Percentiles rank a stretch among this genome's conserved stretches.
Evolutionary conservation across 2,113 vertebrate species (phyloP).

Genomic region (Crotalus viridis): DNA sequence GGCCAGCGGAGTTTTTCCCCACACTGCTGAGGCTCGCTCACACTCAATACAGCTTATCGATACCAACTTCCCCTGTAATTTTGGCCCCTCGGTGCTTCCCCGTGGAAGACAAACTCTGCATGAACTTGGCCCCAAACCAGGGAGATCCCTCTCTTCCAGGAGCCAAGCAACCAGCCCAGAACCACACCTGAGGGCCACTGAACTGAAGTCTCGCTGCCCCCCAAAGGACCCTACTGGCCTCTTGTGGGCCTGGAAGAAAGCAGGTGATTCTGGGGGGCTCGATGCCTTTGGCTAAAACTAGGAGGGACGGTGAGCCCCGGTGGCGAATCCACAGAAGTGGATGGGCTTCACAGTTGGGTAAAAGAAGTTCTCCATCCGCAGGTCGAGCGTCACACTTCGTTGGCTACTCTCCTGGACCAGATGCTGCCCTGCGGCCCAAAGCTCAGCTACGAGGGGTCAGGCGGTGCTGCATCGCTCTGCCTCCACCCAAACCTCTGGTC

Average conservation of each 20-base stretch:
- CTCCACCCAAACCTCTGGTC: too few species aligned
- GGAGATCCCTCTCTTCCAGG: not conserved
- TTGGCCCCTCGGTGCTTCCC: conserved; percentile 76
- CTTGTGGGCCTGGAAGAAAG: not conserved
- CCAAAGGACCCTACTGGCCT: not conserved
- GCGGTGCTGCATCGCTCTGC: not conserved
- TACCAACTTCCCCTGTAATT: conserved; percentile 96
- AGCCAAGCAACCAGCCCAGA: not conserved
- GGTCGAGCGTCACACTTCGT: conserved; percentile 81
- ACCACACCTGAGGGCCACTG: not conserved
- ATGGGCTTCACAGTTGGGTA: conserved; percentile 11
- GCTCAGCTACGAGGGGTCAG: conserved; percentile 67
- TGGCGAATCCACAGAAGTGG: not conserved
- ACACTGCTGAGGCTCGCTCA: conserved; percentile 79
- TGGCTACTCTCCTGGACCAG: conserved; percentile 92
- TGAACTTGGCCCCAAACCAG: conserved; percentile 63
- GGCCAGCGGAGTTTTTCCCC: conserved; percentile 84
- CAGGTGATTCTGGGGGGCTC: not conserved
- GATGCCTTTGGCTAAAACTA: not conserved
- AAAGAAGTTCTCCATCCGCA: conserved; percentile 91
- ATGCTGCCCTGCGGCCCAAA: conserved; percentile 82
- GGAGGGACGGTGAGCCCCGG: not conserved
- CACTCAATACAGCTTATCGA: conserved; percentile 95
- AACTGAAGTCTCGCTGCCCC: not conserved
- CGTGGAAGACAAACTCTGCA: conserved; percentile 73